phyloP scores from a whole-genome alignment of 2,888 invertebrate genomes.

The Drosophila suboccidentalis region DNA sequence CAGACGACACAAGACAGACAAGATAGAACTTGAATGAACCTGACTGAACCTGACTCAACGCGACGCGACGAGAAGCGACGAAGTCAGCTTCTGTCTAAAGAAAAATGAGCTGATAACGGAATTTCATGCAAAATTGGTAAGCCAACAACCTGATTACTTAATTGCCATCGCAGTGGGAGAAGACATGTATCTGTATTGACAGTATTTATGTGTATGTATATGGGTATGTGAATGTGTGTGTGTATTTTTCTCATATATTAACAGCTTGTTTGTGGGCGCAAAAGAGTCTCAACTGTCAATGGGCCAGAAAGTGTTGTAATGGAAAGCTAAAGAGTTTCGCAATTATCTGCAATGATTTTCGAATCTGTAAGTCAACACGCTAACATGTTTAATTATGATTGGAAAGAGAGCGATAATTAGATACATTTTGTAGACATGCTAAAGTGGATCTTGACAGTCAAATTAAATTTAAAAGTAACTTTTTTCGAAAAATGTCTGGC shows the following conservation, averaged over 20 bases:
- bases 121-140: slow-evolving; percentile 80
- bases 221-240: not conserved
- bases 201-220: not conserved
- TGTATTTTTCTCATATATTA: slow-evolving; percentile 36
- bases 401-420: not conserved
- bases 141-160: slow-evolving; percentile 81
- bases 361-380: slow-evolving; percentile 13
- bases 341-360: slow-evolving; percentile 47
- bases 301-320: slow-evolving; percentile 43
- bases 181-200: slow-evolving; percentile 9
- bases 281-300: slow-evolving; percentile 52
- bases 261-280: slow-evolving; percentile 53
- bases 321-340: slow-evolving; percentile 41
- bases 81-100: slow-evolving; percentile 44
- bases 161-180: slow-evolving; percentile 47
- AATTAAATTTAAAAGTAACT: not conserved
- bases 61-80: not conserved
- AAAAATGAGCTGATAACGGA: slow-evolving; percentile 75
- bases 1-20: slow-evolving; percentile 11
- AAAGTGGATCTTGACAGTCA: not conserved
- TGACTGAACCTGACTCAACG: slow-evolving; percentile 12
- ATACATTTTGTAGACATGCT: not conserved
- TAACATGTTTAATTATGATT: not conserved
- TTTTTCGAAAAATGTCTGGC: not conserved
- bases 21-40: slow-evolving; percentile 38